Percentiles rank a stretch among this genome's conserved stretches.
These are phyloP conservation scores for sheep (Ovis aries) DNA, from an alignment of 2,113 vertebrate species.

Conservation along the genomic window DNA sequence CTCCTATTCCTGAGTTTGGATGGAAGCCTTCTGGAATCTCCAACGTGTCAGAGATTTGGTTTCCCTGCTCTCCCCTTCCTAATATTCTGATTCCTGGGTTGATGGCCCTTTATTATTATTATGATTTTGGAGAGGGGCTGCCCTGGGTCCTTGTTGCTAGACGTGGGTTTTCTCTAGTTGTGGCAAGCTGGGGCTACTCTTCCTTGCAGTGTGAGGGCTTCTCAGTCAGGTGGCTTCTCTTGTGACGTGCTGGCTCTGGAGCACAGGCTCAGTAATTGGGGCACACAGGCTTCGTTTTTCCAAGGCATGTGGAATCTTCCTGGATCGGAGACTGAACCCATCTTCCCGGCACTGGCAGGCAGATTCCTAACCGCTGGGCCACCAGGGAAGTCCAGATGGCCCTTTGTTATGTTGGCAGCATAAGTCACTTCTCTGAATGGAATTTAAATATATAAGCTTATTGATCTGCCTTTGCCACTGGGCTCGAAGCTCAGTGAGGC, in stretches of 20 bases:
- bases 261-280: not conserved
- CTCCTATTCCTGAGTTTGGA: not conserved
- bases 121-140: not conserved
- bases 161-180: not conserved
- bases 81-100: not conserved
- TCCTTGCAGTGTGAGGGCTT: not conserved
- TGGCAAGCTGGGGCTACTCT: not conserved
- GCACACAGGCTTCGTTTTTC: not conserved
- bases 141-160: not conserved
- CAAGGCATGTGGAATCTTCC: not conserved
- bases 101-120: not conserved
- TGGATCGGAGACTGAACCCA: not conserved
- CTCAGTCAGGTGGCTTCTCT: not conserved
- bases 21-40: not conserved
- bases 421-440: not conserved
- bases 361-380: not conserved
- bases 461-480: too few species aligned
- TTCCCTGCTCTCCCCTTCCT: not conserved
- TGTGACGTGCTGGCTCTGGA: not conserved
- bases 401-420: not conserved
- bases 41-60: not conserved
- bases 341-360: not conserved
- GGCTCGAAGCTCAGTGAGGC: fast-evolving
- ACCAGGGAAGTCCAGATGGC: not conserved
- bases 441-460: not conserved